Evolutionary conservation across 2,113 vertebrate species (phyloP), one percentile per base, ranked within the genome.

Genomic region (Atherinomorus stipes): DNA sequence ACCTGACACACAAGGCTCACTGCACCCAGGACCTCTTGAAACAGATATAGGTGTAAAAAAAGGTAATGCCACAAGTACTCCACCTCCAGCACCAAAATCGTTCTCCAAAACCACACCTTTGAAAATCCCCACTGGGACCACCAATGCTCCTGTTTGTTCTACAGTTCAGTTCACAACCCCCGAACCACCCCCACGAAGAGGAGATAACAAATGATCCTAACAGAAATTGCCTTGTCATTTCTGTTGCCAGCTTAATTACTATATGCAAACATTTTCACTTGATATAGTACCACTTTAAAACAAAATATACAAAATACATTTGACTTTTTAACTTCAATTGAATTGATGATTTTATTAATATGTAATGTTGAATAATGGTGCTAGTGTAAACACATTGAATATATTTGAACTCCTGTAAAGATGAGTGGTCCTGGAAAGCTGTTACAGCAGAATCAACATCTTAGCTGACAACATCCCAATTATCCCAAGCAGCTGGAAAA

Each of bases 61-160:
- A 42, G 64, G 58, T 12, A 53, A 72, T 50, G 28, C 47, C 40
- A 18, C 15, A n/a, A 28, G 42, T 44, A 71, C 73, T 31, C 56
- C 76, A 56, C 45, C 82, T 58, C 11, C 69, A 44, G 53, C 74
- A 56, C 28, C 59, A 38, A 50, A 10, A 37, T 53, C 51, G 10
- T 28, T 65, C 26, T 71, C 64, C 21, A 23, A 16, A 13, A 26
- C 47, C 16, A 3, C 34, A 15, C n/a, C 73, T 13, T 2, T 80
- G 18, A 7, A 21, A 1, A 22, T 82, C 58, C 25, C 44, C 1
- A 18, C 34, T 1, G 18, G n/a, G 16, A 15, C 70, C 13, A 2
- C 68, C 5, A 47, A n/a, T 9, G 44, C 53, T n/a, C 77, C 79
- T 7, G 77, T 81, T 51, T 82, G 75, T 52, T 80, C 85, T 38